Evolutionary conservation across 2,888 invertebrate genomes (phyloP), one percentile per base, ranked within the genome.

Genomic region (Cryptocephalus moraei): DNA sequence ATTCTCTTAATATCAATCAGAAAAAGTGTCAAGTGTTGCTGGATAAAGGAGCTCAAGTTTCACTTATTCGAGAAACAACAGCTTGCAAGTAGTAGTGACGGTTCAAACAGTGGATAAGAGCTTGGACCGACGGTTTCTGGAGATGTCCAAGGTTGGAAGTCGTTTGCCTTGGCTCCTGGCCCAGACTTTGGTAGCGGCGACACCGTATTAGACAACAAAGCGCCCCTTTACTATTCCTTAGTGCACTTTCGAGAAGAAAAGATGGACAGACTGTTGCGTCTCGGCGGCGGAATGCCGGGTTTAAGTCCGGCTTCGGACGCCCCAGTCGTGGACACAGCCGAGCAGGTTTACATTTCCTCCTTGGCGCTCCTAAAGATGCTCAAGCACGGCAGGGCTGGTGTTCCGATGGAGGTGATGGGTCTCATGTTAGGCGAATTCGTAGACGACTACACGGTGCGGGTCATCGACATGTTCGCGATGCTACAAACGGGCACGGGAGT

Each of bases 321-420:
- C n/a, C 96, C 97, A 33, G 95, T 92, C 45, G 96, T 99, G 39
- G 95, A 99, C 70, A 99, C 99, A 10, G 97, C 97, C n/a, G 99
- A 99, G 72, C 97, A 97, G 74, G 96, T 95, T 10, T 95, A 95
- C 68, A 94, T 94, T 63, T 94, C 93, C 0, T 94, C 94, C 0
- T 71, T 97, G 65, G 97, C 99, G 12, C 78, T 99, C 39, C 73
- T 99, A 44, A 99, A 99, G 78, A 99, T 99, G 99, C 75, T 99
- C 58, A 99, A 99, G 73, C 99, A 99, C 70, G 99, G 99, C 8
- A 80, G 99, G 51, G 99, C 99, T 66, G 97, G 97, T 53, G 97
- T 97, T 4, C 96, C 97, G 6, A 96, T 97, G 96, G 96, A 97
- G 78, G 99, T 99, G 48, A 99, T 99, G 99, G 99, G 99, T 62